Percentiles rank a stretch among this genome's conserved stretches.
phyloP scores from a whole-genome alignment of 1,140 invertebrate genomes.

The Drosophila bipectinata region DNA sequence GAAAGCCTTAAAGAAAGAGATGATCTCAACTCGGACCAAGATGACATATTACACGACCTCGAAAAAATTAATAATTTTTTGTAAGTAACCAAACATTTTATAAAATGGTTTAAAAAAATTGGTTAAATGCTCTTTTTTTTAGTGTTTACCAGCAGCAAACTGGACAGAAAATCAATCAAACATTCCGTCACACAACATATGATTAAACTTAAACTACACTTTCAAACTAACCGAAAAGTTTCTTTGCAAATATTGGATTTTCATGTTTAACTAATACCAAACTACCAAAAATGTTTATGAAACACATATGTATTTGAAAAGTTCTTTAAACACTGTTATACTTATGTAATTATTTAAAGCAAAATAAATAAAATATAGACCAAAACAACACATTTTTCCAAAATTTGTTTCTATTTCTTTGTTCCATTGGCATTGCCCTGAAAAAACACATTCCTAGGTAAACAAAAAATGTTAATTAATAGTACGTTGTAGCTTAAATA shows the following conservation, averaged over 20 bases:
- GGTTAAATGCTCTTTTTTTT: background rate
- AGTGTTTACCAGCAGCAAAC: conserved; percentile 43
- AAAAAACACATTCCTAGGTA: background rate
- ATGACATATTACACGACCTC: conserved; percentile 33
- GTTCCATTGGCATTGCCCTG: background rate
- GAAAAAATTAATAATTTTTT: conserved; percentile 46
- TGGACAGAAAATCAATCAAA: conserved; percentile 26
- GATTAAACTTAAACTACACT: conserved; percentile 20
- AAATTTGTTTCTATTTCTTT: background rate
- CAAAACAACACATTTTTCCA: background rate
- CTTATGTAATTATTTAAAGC: conserved; percentile 33
- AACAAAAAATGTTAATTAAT: too few species aligned
- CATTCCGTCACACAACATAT: conserved; percentile 4
- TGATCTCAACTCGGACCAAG: conserved; percentile 41
- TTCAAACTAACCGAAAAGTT: conserved; percentile 9
- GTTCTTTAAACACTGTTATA: conserved; percentile 46
- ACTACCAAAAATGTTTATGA: conserved; percentile 36
- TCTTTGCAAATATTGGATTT: conserved; percentile 25
- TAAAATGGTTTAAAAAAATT: background rate
- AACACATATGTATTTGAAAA: conserved; percentile 41
- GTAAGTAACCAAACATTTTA: conserved; percentile 1
- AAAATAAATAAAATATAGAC: conserved; percentile 22
- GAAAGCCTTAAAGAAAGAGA: conserved; percentile 48
- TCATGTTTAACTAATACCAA: conserved; percentile 34
- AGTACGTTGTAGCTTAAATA: too few species aligned